Percentiles rank a stretch among this genome's conserved stretches.
phyloP scores from a whole-genome alignment of 2,888 invertebrate genomes.

The Dioctria linearis region DNA sequence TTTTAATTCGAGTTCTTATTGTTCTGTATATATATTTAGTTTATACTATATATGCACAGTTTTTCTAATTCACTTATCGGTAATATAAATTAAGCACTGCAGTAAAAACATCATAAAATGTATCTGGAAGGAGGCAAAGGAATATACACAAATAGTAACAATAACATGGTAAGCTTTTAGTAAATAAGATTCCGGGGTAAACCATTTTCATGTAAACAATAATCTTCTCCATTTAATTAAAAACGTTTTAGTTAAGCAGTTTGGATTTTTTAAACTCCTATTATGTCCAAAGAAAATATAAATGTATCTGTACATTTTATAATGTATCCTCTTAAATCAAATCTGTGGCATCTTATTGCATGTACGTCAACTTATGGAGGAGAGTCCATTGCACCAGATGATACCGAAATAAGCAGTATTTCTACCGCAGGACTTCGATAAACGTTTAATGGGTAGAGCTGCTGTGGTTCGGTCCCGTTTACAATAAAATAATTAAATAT shows the following conservation, averaged over 20 bases:
- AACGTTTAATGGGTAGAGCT: neutral
- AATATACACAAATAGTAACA: constrained; percentile 25
- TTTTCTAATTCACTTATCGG: neutral
- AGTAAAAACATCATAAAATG: constrained; percentile 28
- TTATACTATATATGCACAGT: neutral
- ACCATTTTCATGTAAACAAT: no score
- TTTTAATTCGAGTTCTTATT: constrained; percentile 5
- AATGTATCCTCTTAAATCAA: no score
- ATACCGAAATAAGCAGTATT: neutral
- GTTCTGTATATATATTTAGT: neutral
- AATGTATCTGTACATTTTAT: no score
- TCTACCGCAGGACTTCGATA: neutral
- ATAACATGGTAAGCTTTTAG: constrained; percentile 26
- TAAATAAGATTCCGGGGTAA: no score
- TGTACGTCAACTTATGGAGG: no score
- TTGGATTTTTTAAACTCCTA: no score
- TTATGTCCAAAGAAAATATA: no score
- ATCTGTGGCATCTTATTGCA: neutral
- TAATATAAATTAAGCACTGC: constrained; percentile 31
- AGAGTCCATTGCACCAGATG: constrained; percentile 5
- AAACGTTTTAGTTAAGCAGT: no score
- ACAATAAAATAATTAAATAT: neutral
- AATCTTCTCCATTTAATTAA: no score
- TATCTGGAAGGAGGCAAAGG: constrained; percentile 33
- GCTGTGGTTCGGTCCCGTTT: neutral